Conservation (phyloP, 2,888 invertebrate genomes). For the Liodrosophila aerea region DNA sequence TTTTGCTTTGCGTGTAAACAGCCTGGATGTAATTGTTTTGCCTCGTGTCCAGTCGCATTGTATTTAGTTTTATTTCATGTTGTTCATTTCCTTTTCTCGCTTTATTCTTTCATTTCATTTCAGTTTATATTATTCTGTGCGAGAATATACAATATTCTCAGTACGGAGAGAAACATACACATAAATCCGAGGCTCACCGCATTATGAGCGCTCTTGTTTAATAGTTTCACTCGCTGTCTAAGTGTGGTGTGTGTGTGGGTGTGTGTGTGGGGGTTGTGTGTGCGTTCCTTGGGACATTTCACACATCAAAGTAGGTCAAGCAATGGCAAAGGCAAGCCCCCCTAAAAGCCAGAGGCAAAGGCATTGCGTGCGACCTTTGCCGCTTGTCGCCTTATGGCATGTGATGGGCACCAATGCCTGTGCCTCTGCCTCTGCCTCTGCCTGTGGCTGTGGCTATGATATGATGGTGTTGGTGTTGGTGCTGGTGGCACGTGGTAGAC, state of each 20-base stretch:
- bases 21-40: conserved; percentile 61
- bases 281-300: conserved; percentile 63
- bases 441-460: conserved; percentile 5
- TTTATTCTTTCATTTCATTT: background rate
- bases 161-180: conserved; percentile 14
- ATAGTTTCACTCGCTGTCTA: conserved; percentile 24
- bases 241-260: too few species aligned
- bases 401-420: conserved; percentile 42
- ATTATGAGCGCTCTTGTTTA: conserved; percentile 57
- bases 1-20: conserved; percentile 65
- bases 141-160: conserved; percentile 11
- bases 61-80: conserved; percentile 6
- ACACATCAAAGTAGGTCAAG: conserved; percentile 74
- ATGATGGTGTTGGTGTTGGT: conserved; percentile 18
- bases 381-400: conserved; percentile 58
- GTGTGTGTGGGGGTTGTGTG: conserved; percentile 17
- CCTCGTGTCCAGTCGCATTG: conserved; percentile 61
- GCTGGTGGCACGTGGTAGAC: conserved; percentile 30
- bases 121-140: conserved; percentile 23
- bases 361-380: conserved; percentile 73
- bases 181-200: conserved; percentile 57
- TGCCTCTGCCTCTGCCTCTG: too few species aligned
- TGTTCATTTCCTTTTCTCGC: background rate
- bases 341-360: conserved; percentile 9
- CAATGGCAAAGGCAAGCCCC: conserved; percentile 33